Evolutionary conservation across 2,113 vertebrate species (phyloP), one percentile per base, ranked within the genome.

Genomic region (Geothlypis trichas): DNA sequence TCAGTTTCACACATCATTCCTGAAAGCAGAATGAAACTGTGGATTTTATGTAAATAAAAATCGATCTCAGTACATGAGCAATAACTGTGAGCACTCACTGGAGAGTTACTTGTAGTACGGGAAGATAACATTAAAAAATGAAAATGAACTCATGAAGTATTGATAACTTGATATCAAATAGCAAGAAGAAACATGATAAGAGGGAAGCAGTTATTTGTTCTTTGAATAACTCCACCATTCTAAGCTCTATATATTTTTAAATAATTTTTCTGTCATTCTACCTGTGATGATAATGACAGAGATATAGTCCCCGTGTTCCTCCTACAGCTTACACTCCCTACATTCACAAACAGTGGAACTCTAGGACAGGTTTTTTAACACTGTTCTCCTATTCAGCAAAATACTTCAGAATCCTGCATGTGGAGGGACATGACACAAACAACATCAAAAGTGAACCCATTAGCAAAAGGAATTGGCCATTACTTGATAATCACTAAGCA

Each of bases 391-490:
- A 35, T 78, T 86, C 92, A 86, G 55, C 39, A 88, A 90, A 95
- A 80, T 86, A 47, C 75, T 89, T 85, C 72, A 83, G 66, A 96
- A 88, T 71, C 47, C 37, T 75, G 44, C 71, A n/a, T 78, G 22
- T 94, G 79, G 81, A 88, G 59, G 44, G 76, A 72, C 28, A n/a
- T 68, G 61, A 84, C 68, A 88, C 10, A 74, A 83, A 83, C 59
- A 89, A 68, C 76, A 92, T 81, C 76, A 94, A 90, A 96, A 93
- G 57, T 52, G 87, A 96, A 89, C 13, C 76, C 79, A 94, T 96
- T 95, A 96, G 83, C 85, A 92, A 92, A 94, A 90, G 85, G 95
- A 96, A 95, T 94, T 83, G 86, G 65, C 73, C 90, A 95, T 93
- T 95, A 84, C 79, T 84, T 71, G 87, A 93, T 90, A 93, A 95